Conservation (phyloP, 1,140 invertebrate genomes). For the Lasioglossum baleicum region DNA sequence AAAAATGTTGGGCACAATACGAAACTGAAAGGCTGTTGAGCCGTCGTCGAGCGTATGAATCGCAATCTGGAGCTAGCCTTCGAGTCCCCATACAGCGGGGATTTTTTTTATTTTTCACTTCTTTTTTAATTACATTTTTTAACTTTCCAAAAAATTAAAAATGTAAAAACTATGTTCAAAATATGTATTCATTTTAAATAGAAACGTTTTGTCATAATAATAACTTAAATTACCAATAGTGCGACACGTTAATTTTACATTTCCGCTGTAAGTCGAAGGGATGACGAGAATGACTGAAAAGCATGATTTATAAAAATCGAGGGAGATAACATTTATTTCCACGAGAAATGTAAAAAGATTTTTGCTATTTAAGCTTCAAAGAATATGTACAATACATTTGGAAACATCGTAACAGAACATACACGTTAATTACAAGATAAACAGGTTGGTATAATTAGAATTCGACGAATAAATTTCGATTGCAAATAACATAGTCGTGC, state of each 20-base stretch:
- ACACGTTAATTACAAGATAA: not conserved
- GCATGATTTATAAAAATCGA: not conserved
- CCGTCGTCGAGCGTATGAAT: too few relatives aligned
- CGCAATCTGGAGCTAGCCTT: too few relatives aligned
- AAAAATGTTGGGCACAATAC: too few relatives aligned
- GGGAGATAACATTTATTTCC: not conserved
- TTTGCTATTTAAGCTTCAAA: not conserved
- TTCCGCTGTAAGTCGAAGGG: not conserved
- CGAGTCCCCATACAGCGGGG: too few relatives aligned
- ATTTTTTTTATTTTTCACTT: too few relatives aligned
- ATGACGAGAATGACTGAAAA: conserved; percentile 6
- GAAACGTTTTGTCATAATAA: conserved; percentile 27
- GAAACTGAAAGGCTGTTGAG: too few relatives aligned
- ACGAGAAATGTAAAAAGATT: not conserved
- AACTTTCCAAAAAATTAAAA: too few relatives aligned
- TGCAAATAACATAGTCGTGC: not conserved
- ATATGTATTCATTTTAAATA: too few relatives aligned
- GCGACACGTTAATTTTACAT: not conserved
- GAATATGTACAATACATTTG: not conserved
- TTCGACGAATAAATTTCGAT: conserved; percentile 5
- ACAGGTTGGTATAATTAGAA: not conserved
- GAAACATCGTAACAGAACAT: not conserved
- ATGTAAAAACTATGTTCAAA: too few relatives aligned
- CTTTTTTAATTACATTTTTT: too few relatives aligned
- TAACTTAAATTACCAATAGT: conserved; percentile 12